Evolutionary conservation across 2,797 vertebrate species (phyloP), one percentile per base, ranked within the genome.

Genomic region (Sebastes alutus): DNA sequence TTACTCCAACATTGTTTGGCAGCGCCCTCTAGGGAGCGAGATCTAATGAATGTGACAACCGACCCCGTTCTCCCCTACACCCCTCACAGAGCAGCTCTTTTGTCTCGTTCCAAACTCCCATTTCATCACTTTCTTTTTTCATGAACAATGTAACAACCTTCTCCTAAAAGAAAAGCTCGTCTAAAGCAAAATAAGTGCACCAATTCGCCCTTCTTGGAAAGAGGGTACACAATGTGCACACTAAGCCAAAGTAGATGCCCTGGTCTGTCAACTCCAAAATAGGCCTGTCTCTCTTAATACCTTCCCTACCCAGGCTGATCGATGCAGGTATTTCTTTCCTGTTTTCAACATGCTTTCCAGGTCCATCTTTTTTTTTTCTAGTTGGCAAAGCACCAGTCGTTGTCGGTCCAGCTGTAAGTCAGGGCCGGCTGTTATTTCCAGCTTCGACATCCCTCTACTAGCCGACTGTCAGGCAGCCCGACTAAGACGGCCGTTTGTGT

Each of bases 251-350:
- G 78, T 69, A 88, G 83, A 91, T 87, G 67, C 87, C 73, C 72
- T 68, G 78, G 60, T 83, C 89, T 87, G 90, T 92, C 86, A 87
- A 77, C 87, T 88, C 69, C 81, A 78, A 92, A 92, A 92, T 88
- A 84, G 88, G 69, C 77, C 87, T 86, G 92, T 91, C 88, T 88
- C 77, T 82, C 76, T 72, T 89, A 89, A 89, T 91, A 67, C 86
- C 75, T 68, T 69, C 60, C 55, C 72, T 49, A 61, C 33, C 65
- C 70, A 7, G 77, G 56, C 68, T 90, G 93, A 94, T 90, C 79
- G 82, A 93, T 92, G 88, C 87, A 80, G 78, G 87, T 89, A 82
- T 92, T 87, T 88, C 87, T 89, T 80, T 86, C 81, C 81, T 67
- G 81, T 80, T 93, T 91, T 86, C 88, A 89, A 75, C 86, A 81